Conservation (phyloP, 2,113 vertebrate species). For the Hystrix cristata region DNA sequence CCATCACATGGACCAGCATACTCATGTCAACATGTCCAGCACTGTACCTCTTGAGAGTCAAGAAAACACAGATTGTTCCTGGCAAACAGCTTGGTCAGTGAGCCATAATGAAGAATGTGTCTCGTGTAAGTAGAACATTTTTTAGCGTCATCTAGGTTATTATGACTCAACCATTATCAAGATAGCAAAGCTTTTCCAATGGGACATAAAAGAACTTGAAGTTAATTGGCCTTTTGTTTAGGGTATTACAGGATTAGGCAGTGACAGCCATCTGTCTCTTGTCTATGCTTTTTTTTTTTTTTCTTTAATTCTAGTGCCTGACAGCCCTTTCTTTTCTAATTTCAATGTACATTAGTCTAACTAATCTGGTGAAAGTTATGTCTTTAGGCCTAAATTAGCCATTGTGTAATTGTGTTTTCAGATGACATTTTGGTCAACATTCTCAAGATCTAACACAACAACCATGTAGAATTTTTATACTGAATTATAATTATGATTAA, state of each 20-base stretch:
- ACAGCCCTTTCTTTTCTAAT: background rate
- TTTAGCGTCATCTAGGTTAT: background rate
- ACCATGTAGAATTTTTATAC: background rate
- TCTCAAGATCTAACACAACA: background rate
- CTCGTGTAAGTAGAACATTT: background rate
- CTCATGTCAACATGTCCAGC: background rate
- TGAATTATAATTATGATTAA: background rate
- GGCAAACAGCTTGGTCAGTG: slow-evolving; percentile 2
- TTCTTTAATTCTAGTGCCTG: background rate
- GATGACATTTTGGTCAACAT: background rate
- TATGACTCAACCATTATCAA: background rate
- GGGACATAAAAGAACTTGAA: background rate
- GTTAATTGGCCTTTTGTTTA: background rate
- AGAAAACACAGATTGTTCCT: slow-evolving; percentile 14
- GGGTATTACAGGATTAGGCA: background rate
- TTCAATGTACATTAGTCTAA: background rate
- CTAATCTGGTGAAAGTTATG: background rate
- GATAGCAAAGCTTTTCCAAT: background rate
- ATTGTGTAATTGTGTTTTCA: background rate
- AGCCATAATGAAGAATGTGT: background rate
- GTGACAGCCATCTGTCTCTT: background rate
- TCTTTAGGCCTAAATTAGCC: slow-evolving; percentile 23
- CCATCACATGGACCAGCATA: background rate
- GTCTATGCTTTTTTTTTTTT: background rate
- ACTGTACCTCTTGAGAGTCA: background rate